Evolutionary conservation across 30 jellyfish, hydroid and myxozoan genomes (phyloP), one percentile per base, ranked within the genome.

Genomic region (Pelagia noctiluca): DNA sequence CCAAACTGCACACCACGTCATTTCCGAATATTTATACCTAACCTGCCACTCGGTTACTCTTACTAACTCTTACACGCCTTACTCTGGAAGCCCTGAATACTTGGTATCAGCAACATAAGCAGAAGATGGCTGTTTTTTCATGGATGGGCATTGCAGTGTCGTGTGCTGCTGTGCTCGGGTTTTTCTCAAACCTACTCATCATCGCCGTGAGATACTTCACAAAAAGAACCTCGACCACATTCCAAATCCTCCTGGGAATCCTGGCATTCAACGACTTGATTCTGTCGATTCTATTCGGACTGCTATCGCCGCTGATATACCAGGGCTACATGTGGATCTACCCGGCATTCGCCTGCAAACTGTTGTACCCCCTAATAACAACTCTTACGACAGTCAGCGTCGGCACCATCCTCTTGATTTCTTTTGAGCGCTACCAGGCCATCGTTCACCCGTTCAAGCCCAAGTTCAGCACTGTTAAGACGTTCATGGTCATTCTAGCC

Each of bases 351-450:
- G 68, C 90, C 16, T 80, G 90, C 50, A 80, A 66, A 73, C 7
- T 80, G 32, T 67, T 80, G 12, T 80, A 46, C 74, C 90, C 90
- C 26, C 28, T 71, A 0, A 38, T 80, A 23, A 80, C 84, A 16
- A 47, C 35, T 2, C 23, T 80, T 0, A 80, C 57, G 83, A 35
- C 90, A 7, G 90, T 80, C 28, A 80, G 67, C 38, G 90, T 80
- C 18, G 90, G 90, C 13, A 63, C 83, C 28, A 80, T 80, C 13
- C 71, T 80, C 7, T 18, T 67, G 2, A 69, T 80, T 19, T 80
- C 90, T 19, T 80, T 65, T 53, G 90, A 80, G 60, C 53, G 90
- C 21, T 80, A 65, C 84, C 50, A 84, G 62, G 90, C 90, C 24
- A 63, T 80, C 1, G 35, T 80, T 1, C 77, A 80, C 30, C 90